phyloP scores from a whole-genome alignment of 1,140 invertebrate species.

The Bombus soroeensis region DNA sequence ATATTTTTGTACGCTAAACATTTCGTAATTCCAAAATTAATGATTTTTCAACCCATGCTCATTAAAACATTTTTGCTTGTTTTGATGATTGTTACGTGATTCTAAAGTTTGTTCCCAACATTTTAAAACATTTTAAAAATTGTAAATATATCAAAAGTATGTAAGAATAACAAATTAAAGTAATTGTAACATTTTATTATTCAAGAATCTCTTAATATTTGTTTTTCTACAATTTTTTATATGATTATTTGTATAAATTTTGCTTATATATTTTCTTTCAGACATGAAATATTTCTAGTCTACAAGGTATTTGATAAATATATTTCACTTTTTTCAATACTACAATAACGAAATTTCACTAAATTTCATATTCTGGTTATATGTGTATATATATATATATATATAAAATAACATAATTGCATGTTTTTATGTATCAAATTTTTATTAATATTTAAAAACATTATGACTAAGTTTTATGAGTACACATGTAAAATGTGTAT shows the following conservation, averaged over 20 bases:
- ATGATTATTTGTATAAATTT: not conserved
- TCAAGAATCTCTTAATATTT: not conserved
- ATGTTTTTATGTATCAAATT: not conserved
- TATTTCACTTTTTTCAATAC: constrained; percentile 4
- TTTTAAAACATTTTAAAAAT: too few species aligned
- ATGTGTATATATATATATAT: not conserved
- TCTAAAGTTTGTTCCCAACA: too few species aligned
- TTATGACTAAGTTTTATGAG: not conserved
- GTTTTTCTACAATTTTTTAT: not conserved
- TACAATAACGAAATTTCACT: constrained; percentile 4
- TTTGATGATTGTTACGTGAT: too few species aligned
- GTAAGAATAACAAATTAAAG: not conserved
- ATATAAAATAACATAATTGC: not conserved
- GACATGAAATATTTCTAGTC: constrained; percentile 43
- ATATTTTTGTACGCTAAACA: too few species aligned
- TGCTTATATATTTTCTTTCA: not conserved
- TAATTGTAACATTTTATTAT: not conserved
- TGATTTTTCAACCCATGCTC: too few species aligned
- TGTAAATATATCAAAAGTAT: not conserved
- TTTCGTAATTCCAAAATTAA: too few species aligned
- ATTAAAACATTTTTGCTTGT: too few species aligned
- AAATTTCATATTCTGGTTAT: not conserved
- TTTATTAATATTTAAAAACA: constrained; percentile 22
- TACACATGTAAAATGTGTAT: not conserved
- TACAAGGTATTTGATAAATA: constrained; percentile 23